Evolutionary conservation across 1,140 invertebrate species (phyloP), one percentile per base, ranked within the genome.

Genomic region (Hypsibius dujardini): DNA sequence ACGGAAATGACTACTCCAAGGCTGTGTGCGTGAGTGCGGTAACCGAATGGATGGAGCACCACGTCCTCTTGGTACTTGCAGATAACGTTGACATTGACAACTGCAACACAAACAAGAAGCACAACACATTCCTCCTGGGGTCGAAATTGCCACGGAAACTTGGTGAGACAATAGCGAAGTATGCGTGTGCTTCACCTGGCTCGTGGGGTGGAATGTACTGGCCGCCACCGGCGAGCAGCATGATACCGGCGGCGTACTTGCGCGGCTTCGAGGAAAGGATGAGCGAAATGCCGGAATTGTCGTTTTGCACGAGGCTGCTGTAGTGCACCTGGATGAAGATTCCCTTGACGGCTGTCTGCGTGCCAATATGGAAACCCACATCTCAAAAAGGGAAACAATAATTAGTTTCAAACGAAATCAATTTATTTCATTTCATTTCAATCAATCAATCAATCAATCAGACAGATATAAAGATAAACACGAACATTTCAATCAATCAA

Each of bases 271-370:
- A 12, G 50, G 50, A 12, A 56, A 56, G 50, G 7, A 56, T 56
- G 7, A 56, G 7, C 7, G 50, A 56, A 56, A 56, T 56, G 50
- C 50, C 50, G 7, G 50, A 56, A n/a, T 56, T 56, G n/a, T 56
- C 50, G 50, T 56, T 56, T 7, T 7, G 7, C 7, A 56, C 50
- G 7, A 56, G 7, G 0, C 0, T n/a, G 50, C 50, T 56, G 50
- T 56, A 56, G n/a, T 56, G 50, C 7, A 56, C n/a, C n/a, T 56
- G 50, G 50, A 56, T 56, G n/a, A 56, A 56, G 50, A 56, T 56
- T 7, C 50, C 50, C n/a, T 56, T 56, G 50, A 56, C 50, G n/a
- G 7, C 50, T n/a, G 50, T 56, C 7, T 56, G 7, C 50, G 7
- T 7, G n/a, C 50, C 50, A n/a, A 56, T 56, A 7, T 56, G 7